Conservation (phyloP, 1,140 invertebrate genomes). For the Drosophila tristis region DNA sequence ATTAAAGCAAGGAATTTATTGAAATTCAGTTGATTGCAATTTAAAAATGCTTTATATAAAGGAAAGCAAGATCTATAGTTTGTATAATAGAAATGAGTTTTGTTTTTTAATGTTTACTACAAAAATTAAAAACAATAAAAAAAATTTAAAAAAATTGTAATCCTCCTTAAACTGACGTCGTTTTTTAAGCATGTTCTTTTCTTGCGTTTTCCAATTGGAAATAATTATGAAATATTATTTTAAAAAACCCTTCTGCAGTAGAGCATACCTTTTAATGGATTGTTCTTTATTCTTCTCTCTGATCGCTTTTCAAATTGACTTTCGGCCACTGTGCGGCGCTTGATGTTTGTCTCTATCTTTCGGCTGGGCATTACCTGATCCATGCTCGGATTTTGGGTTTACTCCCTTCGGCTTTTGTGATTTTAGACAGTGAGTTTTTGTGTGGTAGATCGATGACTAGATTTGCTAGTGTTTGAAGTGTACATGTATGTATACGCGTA, state of each 20-base stretch:
- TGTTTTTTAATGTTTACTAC: too few relatives aligned
- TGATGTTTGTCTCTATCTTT: conserved; percentile 14
- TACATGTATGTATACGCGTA: conserved; percentile 35
- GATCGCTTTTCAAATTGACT: conserved; percentile 22
- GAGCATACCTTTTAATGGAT: not conserved
- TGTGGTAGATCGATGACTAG: conserved; percentile 70
- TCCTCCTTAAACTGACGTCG: too few relatives aligned
- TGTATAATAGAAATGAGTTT: too few relatives aligned
- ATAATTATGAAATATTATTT: not conserved
- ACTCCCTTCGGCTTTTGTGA: conserved; percentile 54
- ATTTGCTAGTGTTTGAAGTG: conserved; percentile 56
- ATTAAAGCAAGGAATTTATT: conserved; percentile 4
- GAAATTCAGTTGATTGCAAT: too few relatives aligned
- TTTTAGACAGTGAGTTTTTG: conserved; percentile 69
- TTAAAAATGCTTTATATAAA: too few relatives aligned
- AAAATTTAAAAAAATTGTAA: too few relatives aligned
- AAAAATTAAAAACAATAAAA: too few relatives aligned
- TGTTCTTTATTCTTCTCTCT: not conserved
- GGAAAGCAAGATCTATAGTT: too few relatives aligned
- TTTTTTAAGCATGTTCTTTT: too few relatives aligned
- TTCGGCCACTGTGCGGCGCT: conserved; percentile 37
- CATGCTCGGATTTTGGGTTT: conserved; percentile 45
- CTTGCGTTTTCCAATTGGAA: not conserved
- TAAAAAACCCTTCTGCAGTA: not conserved
- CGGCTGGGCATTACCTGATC: conserved; percentile 69